phyloP scores from a whole-genome alignment of 2,888 invertebrate genomes.

The Morpho achilles region DNA sequence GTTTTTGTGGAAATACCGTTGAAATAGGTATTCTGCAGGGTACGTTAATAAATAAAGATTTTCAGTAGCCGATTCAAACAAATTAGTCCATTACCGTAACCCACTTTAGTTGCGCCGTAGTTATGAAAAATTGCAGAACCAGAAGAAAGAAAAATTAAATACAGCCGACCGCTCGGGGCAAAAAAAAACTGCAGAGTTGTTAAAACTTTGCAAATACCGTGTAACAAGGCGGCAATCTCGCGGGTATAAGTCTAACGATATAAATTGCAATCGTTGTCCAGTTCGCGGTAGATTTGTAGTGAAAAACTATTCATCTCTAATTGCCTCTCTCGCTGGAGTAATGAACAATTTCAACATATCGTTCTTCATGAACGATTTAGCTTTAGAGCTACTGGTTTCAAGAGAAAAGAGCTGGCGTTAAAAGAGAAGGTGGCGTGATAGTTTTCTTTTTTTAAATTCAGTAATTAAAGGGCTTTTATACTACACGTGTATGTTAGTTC shows the following conservation, averaged over 20 bases:
- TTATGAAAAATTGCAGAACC: conserved; percentile 17
- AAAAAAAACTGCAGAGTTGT: conserved; percentile 12
- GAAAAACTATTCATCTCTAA: conserved; percentile 6
- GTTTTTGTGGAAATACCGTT: too few relatives aligned
- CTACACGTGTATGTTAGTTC: too few relatives aligned
- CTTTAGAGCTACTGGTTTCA: too few relatives aligned
- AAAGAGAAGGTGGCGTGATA: too few relatives aligned
- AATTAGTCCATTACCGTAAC: conserved; percentile 12
- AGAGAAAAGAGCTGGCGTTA: too few relatives aligned
- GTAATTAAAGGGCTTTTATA: too few relatives aligned
- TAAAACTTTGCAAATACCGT: conserved; percentile 13
- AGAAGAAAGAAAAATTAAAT: conserved; percentile 15
- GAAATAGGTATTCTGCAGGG: too few relatives aligned
- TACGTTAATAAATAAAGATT: not conserved
- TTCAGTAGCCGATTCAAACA: conserved; percentile 8
- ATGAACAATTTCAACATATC: too few relatives aligned
- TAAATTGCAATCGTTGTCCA: conserved; percentile 9
- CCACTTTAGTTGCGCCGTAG: conserved; percentile 8
- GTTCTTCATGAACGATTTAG: too few relatives aligned
- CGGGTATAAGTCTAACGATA: conserved; percentile 14
- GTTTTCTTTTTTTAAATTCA: too few relatives aligned
- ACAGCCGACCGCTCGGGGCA: conserved; percentile 9
- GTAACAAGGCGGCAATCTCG: conserved; percentile 8
- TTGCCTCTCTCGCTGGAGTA: not conserved
- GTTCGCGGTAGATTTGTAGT: conserved; percentile 1